phyloP scores from a whole-genome alignment of 2,888 invertebrate species.

The Dicyrtomina minuta region DNA sequence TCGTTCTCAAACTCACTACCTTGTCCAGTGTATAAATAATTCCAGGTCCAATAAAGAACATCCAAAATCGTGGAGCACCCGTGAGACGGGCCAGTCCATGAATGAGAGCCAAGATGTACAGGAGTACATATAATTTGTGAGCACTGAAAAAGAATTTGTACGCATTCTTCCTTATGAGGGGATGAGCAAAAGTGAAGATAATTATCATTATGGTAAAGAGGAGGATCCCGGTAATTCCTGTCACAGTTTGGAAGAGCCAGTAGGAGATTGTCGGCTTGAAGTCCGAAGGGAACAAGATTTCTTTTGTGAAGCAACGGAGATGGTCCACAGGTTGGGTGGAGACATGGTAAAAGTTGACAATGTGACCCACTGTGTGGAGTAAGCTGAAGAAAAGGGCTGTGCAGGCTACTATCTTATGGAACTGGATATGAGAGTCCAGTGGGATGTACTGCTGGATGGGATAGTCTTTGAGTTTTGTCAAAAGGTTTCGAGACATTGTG shows the following conservation, averaged over 20 bases:
- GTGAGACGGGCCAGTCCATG: constrained; percentile 90
- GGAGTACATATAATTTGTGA: constrained; percentile 81
- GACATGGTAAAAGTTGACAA: constrained; percentile 96
- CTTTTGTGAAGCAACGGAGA: constrained; percentile 85
- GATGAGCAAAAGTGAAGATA: constrained; percentile 95
- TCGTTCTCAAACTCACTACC: constrained; percentile 85
- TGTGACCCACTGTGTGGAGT: constrained; percentile 88
- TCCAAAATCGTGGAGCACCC: constrained; percentile 89
- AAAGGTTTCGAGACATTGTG: constrained; percentile 88
- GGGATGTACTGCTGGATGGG: constrained; percentile 88
- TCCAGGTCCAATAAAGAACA: constrained; percentile 89
- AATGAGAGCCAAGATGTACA: constrained; percentile 82
- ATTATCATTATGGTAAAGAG: constrained; percentile 89
- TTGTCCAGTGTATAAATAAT: constrained; percentile 87
- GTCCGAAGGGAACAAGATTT: constrained; percentile 91
- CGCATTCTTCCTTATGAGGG: constrained; percentile 84
- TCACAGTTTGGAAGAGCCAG: constrained; percentile 93
- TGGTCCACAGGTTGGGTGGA: constrained; percentile 94
- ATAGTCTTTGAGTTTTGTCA: constrained; percentile 91
- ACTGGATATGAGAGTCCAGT: constrained; percentile 90
- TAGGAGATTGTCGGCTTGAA: constrained; percentile 90
- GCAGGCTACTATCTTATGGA: constrained; percentile 94
- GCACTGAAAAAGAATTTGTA: constrained; percentile 95
- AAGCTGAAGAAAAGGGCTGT: constrained; percentile 91
- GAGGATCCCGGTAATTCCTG: constrained; percentile 83